Percentiles rank a stretch among this genome's conserved stretches.
Evolutionary conservation across 2,797 vertebrate genomes (phyloP).

Genomic region (Microhierax caerulescens): DNA sequence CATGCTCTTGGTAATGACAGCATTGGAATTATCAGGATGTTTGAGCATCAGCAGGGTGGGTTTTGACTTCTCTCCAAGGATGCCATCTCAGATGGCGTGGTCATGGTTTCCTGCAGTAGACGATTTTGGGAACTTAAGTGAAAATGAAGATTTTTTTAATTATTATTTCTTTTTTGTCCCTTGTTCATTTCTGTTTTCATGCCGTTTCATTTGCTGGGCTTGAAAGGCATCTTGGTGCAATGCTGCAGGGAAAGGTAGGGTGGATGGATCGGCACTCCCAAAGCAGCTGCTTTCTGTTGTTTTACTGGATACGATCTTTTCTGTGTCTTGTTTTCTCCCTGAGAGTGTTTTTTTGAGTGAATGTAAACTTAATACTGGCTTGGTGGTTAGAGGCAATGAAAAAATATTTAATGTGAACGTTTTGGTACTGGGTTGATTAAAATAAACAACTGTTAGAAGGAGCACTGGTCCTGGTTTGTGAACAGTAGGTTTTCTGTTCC

Average conservation of each 20-base stretch:
- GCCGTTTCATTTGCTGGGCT: neutral
- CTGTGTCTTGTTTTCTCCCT: neutral
- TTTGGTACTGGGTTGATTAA: neutral
- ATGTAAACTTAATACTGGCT: neutral
- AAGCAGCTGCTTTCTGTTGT: neutral
- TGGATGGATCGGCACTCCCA: neutral
- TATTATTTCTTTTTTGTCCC: neutral
- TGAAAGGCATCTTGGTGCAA: neutral
- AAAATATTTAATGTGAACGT: neutral
- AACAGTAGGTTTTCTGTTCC: constrained; percentile 33
- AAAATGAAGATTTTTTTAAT: neutral
- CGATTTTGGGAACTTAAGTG: neutral
- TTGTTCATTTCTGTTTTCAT: neutral
- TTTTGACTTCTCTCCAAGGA: neutral
- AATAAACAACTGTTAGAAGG: neutral
- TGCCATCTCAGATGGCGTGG: neutral
- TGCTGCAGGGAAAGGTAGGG: neutral
- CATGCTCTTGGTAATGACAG: neutral
- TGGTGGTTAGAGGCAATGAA: neutral
- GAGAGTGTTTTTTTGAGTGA: neutral
- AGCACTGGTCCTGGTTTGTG: neutral
- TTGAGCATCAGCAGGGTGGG: neutral
- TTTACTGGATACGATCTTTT: neutral
- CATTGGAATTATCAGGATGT: neutral
- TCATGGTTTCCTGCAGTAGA: neutral